Evolutionary conservation across 2,797 vertebrate genomes (phyloP).

Genomic region (Myoxocephalus aenaeus): DNA sequence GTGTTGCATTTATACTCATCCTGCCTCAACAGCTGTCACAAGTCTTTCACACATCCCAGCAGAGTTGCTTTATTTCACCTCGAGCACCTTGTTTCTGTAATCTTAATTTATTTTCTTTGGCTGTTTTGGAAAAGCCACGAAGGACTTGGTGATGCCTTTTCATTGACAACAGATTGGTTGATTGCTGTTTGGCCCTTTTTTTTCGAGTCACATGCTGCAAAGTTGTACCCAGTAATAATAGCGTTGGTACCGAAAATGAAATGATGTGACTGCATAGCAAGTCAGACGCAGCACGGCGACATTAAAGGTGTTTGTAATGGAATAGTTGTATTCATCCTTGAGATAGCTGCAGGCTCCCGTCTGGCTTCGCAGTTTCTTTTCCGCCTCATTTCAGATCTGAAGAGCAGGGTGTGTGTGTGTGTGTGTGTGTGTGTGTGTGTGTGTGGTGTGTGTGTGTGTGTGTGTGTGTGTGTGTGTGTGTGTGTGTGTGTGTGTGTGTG

Average conservation of each 20-base stretch:
- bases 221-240: constrained; percentile 52
- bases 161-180: constrained; percentile 48
- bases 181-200: constrained; percentile 29
- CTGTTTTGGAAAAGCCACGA: constrained; percentile 35
- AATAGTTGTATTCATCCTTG: constrained; percentile 69
- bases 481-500: constrained; percentile 22
- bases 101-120: constrained; percentile 29
- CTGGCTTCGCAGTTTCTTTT: constrained; percentile 68
- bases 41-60: constrained; percentile 40
- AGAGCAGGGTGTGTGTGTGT: constrained; percentile 44
- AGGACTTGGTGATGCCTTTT: constrained; percentile 33
- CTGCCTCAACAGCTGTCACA: constrained; percentile 43
- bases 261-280: constrained; percentile 50
- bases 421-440: constrained; percentile 23
- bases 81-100: constrained; percentile 32
- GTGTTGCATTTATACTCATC: constrained; percentile 54
- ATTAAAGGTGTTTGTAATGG: constrained; percentile 76
- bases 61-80: constrained; percentile 32
- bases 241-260: constrained; percentile 47
- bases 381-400: constrained; percentile 75
- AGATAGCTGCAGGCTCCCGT: constrained; percentile 67
- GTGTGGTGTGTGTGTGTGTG: constrained; percentile 14
- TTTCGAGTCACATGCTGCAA: constrained; percentile 12
- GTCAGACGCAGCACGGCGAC: constrained; percentile 53
- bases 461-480: constrained; percentile 25